Base-by-base conservation (phyloP, 2,888 invertebrate species). In the Hypsopygia costalis region DNA sequence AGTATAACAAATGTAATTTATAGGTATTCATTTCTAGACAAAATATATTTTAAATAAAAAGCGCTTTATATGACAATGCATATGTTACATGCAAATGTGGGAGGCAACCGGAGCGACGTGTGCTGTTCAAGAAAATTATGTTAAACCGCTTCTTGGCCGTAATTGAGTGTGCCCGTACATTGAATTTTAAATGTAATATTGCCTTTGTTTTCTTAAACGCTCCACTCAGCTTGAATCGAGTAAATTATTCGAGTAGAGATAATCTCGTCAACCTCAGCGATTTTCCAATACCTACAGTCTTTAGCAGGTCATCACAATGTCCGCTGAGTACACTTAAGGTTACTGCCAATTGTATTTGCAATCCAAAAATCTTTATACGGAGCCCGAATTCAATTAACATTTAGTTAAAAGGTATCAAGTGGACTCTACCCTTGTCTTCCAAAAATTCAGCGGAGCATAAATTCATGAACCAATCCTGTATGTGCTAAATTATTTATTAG, bases 181-280 rank as follows among this genome's bases (percentile, higher is more conserved):
- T 80, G 73, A 80, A 69, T 76, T 80, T 80, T 72, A 78, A 77
- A 79, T 80, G 75, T 69, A 68, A 72, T 67, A 61, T 51, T 56
- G 55, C 70, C 66, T 69, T 71, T 72, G 72, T 74, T 69, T 70
- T 69, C 61, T 66, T 58, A 58, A 68, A 60, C 55, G 58, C 54
- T 56, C 48, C 46, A 48, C 58, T 51, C 63, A 41, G 52, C 49
- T 44, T 16, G 16, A 16, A 2, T 16, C 38, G 52, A 51, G 55
- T 61, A 61, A 59, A 62, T 61, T 61, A 60, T 62, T 52, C 51
- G 41, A 46, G 27, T 41, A 34, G 45, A 51, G 56, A 58, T 59
- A 61, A 61, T 64, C 57, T 38, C 16, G 22, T 21, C 8, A 21
- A 11, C 30, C 11, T 21, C 36, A 30, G 31, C 31, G 11, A 11